Evolutionary conservation across 2,888 invertebrate genomes (phyloP), one percentile per base, ranked within the genome.

Genomic region (Poecilobothrus nobilitatus): DNA sequence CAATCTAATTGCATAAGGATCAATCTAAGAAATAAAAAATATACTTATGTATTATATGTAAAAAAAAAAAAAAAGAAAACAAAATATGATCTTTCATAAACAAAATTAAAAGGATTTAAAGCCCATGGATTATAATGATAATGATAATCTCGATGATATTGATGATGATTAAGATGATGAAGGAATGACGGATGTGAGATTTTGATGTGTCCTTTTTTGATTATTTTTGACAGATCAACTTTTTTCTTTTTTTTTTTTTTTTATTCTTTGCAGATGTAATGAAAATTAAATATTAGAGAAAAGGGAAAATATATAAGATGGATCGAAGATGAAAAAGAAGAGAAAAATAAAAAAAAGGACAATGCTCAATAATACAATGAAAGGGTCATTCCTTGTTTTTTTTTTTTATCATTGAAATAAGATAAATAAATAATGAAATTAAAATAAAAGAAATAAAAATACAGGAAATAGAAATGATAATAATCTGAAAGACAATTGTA

Each of bases 121-220:
- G 8, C 37, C 8, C 37, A 37, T 10, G 37, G 37, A 37, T 37
- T 37, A 37, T 10, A 37, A 37, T 12, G 2, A 10, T 37, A 8
- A 37, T 10, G 2, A 37, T 37, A 37, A 8, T 37, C 2, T 18
- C 18, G 18, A n/a, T 53, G 2, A 53, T 53, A 1, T 3, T 18
- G 18, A 18, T 53, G 1, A 53, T 53, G 12, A 53, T n/a, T 12
- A 53, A 15, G 53, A 53, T 18, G n/a, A 53, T 6, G 53, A 53
- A 53, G 27, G 33, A 27, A 63, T 74, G 74, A 74, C 71, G 74
- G 72, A 74, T 74, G 74, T 74, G 73, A 73, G 71, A 74, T 73
- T 74, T 74, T 74, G 73, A 74, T 71, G 72, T 70, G 72, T 53
- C n/a, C 70, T 71, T 72, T 71, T 74, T 73, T 73, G 73, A 74